These are phyloP conservation scores for Centruroides vittatus DNA, from an alignment of 1,140 invertebrate genomes.

Conservation along the genomic window DNA sequence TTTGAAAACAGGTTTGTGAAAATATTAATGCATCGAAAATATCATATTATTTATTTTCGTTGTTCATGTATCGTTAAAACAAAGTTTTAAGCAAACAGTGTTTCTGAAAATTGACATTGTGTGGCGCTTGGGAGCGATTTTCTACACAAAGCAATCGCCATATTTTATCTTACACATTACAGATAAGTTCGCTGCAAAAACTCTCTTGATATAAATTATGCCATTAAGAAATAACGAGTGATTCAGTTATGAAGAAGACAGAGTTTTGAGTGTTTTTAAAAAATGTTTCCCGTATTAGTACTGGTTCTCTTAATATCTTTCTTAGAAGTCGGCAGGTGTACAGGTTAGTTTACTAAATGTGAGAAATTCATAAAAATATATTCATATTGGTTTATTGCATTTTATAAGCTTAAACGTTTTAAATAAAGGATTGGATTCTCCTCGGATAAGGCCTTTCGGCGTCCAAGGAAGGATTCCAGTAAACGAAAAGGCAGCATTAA, in stretches of 20 bases:
- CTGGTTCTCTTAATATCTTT: neutral
- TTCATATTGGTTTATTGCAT: no score
- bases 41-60: no score
- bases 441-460: neutral
- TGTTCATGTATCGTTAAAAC: no score
- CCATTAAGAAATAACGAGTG: neutral
- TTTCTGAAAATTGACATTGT: neutral
- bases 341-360: no score
- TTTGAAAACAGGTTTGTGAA: neutral
- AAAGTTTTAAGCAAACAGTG: neutral
- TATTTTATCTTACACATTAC: neutral
- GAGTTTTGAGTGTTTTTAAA: neutral
- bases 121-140: conserved; percentile 3
- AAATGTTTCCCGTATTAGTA: neutral
- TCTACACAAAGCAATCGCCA: no score
- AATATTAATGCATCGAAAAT: no score
- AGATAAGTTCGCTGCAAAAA: neutral
- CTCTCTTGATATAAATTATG: neutral
- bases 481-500: neutral
- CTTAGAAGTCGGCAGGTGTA: neutral
- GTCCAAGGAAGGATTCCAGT: conserved; percentile 1
- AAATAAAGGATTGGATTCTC: neutral
- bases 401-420: no score
- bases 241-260: neutral
- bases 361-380: no score